phyloP scores from a whole-genome alignment of 2,797 vertebrate genomes.

The Phaenicophaeus curvirostris region DNA sequence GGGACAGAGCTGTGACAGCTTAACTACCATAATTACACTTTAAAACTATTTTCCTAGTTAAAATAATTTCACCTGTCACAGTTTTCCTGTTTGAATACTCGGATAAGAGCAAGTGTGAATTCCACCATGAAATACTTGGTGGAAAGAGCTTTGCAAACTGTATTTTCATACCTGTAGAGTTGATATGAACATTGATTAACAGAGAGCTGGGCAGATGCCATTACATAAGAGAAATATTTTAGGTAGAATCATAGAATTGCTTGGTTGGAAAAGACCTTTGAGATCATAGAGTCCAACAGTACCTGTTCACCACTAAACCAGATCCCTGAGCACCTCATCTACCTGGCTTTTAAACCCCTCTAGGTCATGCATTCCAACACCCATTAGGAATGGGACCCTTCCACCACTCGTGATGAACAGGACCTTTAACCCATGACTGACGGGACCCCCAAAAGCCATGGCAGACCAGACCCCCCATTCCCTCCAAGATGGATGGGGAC shows the following conservation, averaged over 20 bases:
- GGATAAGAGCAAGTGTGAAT: background rate
- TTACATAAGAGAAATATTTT: background rate
- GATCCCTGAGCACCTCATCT: too few relatives aligned
- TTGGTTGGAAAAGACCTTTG: too few relatives aligned
- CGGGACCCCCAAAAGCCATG: too few relatives aligned
- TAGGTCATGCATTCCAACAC: too few relatives aligned
- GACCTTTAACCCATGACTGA: too few relatives aligned
- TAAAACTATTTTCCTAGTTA: background rate
- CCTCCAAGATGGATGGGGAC: too few relatives aligned
- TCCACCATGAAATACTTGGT: background rate
- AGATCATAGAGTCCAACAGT: too few relatives aligned
- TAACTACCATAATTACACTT: constrained; percentile 2
- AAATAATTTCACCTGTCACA: background rate
- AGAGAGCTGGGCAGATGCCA: background rate
- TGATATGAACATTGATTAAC: background rate
- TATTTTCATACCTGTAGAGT: background rate
- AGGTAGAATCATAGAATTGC: background rate
- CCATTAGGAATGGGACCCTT: too few relatives aligned
- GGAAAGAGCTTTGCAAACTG: background rate
- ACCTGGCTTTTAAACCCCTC: too few relatives aligned
- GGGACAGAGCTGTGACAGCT: constrained; percentile 40
- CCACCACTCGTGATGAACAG: too few relatives aligned
- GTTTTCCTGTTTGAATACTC: background rate
- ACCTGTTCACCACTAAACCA: too few relatives aligned
- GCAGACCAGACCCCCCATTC: too few relatives aligned